Conservation (phyloP, 2,888 invertebrate genomes). For the Tricholauxania praeusta region DNA sequence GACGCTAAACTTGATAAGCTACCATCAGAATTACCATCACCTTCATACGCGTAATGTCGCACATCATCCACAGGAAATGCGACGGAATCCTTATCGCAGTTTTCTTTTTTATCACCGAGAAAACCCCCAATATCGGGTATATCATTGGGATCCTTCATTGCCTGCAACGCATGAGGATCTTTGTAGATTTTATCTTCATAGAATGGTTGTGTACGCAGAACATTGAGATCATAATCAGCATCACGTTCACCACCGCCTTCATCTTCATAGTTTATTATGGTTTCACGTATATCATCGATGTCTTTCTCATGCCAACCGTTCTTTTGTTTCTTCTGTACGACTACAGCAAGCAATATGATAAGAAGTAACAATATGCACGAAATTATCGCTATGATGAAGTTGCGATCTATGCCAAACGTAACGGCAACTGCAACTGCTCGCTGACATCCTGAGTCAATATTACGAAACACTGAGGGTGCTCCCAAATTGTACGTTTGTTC, state of each 20-base stretch:
- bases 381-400: conserved; percentile 89
- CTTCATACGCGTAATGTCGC: conserved; percentile 97
- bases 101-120: conserved; percentile 88
- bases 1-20: conserved; percentile 93
- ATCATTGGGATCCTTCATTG: conserved; percentile 69
- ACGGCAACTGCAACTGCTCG: conserved; percentile 80
- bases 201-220: conserved; percentile 66
- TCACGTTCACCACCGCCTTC: conserved; percentile 99
- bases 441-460: conserved; percentile 82
- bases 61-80: conserved; percentile 96
- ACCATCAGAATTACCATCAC: conserved; percentile 92
- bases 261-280: conserved; percentile 97
- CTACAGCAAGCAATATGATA: conserved; percentile 89
- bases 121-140: conserved; percentile 91
- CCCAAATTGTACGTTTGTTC: conserved; percentile 91
- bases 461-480: conserved; percentile 78
- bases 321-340: conserved; percentile 88
- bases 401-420: conserved; percentile 86
- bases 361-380: conserved; percentile 83
- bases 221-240: conserved; percentile 72
- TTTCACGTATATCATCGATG: conserved; percentile 96
- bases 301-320: conserved; percentile 91
- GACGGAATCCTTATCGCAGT: conserved; percentile 91
- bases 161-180: conserved; percentile 63
- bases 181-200: conserved; percentile 68